Evolutionary conservation across 2,797 vertebrate species (phyloP).

Genomic region (Cirrhinus mrigala): DNA sequence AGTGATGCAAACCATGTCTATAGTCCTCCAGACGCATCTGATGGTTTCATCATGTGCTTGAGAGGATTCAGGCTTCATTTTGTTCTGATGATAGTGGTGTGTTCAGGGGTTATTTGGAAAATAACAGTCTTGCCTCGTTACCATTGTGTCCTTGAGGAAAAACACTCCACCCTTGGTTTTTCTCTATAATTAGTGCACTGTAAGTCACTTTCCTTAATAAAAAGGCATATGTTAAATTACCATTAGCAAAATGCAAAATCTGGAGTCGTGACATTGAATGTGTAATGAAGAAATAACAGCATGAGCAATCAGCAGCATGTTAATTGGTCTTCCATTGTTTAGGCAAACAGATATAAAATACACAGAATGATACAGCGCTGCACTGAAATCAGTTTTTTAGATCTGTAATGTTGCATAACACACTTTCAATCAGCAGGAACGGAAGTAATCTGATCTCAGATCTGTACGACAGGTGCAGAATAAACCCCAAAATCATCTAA

Average conservation of each 20-base stretch:
- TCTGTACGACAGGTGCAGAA: constrained; percentile 2
- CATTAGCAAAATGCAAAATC: not conserved
- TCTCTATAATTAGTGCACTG: constrained; percentile 8
- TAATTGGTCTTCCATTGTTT: not conserved
- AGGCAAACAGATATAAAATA: not conserved
- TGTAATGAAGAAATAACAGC: not conserved
- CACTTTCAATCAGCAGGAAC: constrained; percentile 1
- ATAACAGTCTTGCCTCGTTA: not conserved
- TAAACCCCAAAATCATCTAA: not conserved
- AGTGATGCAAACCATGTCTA: constrained; percentile 7
- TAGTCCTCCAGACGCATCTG: not conserved
- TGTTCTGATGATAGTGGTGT: not conserved
- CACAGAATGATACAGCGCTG: too few species aligned
- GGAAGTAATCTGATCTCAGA: constrained; percentile 7
- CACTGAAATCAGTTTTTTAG: not conserved
- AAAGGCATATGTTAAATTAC: not conserved
- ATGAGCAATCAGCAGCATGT: not conserved
- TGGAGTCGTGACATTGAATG: not conserved
- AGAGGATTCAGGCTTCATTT: not conserved
- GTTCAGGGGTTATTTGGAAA: not conserved
- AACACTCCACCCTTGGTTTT: not conserved
- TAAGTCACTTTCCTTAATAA: constrained; percentile 11
- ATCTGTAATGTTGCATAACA: not conserved
- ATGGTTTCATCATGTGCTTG: constrained; percentile 24
- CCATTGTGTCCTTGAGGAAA: constrained; percentile 13